Conservation (phyloP, 2,888 invertebrate genomes). For the Drosophila flavopinicola region DNA sequence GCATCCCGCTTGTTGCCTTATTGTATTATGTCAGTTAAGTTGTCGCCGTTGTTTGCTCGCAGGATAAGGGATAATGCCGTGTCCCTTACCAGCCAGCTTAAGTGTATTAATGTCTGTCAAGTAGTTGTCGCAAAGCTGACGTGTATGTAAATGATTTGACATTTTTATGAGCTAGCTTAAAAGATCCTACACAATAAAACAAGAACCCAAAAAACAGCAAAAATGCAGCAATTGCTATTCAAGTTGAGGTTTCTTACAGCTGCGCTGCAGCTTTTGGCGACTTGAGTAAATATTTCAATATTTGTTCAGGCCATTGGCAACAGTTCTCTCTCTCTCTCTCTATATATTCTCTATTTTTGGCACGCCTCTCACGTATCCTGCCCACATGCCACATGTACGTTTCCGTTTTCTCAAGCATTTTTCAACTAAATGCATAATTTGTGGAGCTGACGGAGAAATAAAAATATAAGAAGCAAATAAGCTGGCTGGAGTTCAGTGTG, state of each 20-base stretch:
- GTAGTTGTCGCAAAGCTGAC: conserved; percentile 73
- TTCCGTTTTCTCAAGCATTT: conserved; percentile 26
- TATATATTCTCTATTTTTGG: conserved; percentile 14
- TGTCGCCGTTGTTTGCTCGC: conserved; percentile 64
- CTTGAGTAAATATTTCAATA: conserved; percentile 64
- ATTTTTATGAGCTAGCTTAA: conserved; percentile 67
- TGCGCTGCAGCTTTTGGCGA: conserved; percentile 9
- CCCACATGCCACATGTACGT: conserved; percentile 55
- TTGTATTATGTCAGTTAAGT: conserved; percentile 79
- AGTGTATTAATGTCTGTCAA: conserved; percentile 81
- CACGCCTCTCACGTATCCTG: conserved; percentile 68
- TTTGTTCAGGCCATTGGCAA: conserved; percentile 60
- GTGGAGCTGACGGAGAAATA: conserved; percentile 18
- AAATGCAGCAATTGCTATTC: conserved; percentile 11
- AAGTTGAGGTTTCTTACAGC: conserved; percentile 19
- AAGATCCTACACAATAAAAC: conserved; percentile 7
- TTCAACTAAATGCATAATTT: conserved; percentile 73
- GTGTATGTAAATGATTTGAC: conserved; percentile 79
- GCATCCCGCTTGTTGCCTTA: conserved; percentile 65
- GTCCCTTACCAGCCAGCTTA: conserved; percentile 69
- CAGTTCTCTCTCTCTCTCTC: conserved; percentile 1
- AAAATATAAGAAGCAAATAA: neutral
- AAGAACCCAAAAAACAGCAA: conserved; percentile 2
- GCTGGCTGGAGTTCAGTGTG: no score
- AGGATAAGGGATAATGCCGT: conserved; percentile 76